These are phyloP conservation scores for Meloidogyne floridensis DNA, from an alignment of 1,140 invertebrate species.

Conservation along the genomic window DNA sequence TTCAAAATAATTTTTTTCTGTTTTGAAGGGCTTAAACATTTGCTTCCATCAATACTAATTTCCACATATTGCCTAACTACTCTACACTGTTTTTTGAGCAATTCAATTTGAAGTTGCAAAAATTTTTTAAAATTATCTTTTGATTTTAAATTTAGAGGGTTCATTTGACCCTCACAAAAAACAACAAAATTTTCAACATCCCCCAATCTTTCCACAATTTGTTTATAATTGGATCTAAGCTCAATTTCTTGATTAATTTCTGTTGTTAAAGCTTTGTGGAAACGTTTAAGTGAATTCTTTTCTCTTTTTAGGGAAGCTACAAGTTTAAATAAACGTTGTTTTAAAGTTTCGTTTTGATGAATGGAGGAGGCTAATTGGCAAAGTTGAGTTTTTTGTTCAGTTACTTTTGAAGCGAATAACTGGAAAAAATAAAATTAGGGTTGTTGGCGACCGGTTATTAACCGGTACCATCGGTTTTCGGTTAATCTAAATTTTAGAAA, in stretches of 20 bases:
- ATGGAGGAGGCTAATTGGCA: neutral
- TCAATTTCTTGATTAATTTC: slow-evolving; percentile 43
- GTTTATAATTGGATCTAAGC: slow-evolving; percentile 37
- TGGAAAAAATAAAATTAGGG: slow-evolving; percentile 18
- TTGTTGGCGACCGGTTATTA: no score
- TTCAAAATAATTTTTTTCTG: slow-evolving; percentile 33
- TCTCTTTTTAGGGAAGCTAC: slow-evolving; percentile 25
- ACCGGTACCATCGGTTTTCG: no score
- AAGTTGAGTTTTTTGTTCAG: slow-evolving; percentile 19
- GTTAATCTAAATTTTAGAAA: no score
- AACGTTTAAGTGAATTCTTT: slow-evolving; percentile 29
- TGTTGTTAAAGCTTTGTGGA: slow-evolving; percentile 24
- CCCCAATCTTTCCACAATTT: slow-evolving; percentile 25
- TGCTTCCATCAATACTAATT: slow-evolving; percentile 38
- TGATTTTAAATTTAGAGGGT: slow-evolving; percentile 20
- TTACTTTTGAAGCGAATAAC: slow-evolving; percentile 28
- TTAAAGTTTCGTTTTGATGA: neutral
- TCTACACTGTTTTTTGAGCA: slow-evolving; percentile 43
- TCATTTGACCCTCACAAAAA: neutral
- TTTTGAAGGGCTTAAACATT: slow-evolving; percentile 20
- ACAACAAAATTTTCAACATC: neutral
- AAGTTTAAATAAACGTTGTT: slow-evolving; percentile 9
- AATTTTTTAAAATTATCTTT: slow-evolving; percentile 17
- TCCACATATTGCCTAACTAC: slow-evolving; percentile 32
- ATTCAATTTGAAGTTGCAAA: slow-evolving; percentile 32